Base-by-base conservation (phyloP, 1,140 invertebrate species). In the Nasonia vitripennis region DNA sequence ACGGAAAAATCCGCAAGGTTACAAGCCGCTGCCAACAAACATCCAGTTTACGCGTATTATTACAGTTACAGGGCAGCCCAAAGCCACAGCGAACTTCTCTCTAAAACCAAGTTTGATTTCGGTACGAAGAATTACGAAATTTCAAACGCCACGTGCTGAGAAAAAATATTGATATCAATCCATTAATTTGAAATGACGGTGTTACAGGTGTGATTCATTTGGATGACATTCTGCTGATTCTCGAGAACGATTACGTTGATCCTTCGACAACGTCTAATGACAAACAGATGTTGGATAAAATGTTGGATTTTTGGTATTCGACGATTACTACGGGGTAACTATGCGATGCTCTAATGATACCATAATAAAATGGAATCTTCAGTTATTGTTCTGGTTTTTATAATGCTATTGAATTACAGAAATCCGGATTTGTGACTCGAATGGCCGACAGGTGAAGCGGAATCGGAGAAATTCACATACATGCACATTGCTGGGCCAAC, bases 41-140 rank as follows among this genome's bases (percentile, higher is more conserved):
- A 94, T 85, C 94, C 95, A 0, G 94, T 95, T 2, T 95, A 95
- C 91, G 92, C 94, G 89, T 95, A 96, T 87, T 90, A 93, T 17
- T 96, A 94, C 87, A 87, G 91, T 4, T 95, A 95, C 85, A 92
- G 93, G 55, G 94, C 93, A 3, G 88, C 90, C n/a, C 82, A 92
- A 27, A 95, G 95, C 88, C 89, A 95, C 5, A 94, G 93, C 20
- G 90, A 94, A 51, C 0, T 86, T 12, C 90, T 94, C 86, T 93
- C 91, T 27, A 83, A 88, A 23, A 94, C 91, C 17, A 91, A 92
- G 0, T 88, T 93, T 14, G 91, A 95, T 81, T 95, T 94, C 86
- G 95, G 95, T 95, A 91, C 89, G 10, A 37, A 31, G 11, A 34
- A 74, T 74, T 37, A 75, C 12, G n/a, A 3, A n/a, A 37, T 27